Percentiles rank a stretch among this genome's conserved stretches.
phyloP scores from a whole-genome alignment of 2,888 invertebrate genomes.

The Spodoptera picta region DNA sequence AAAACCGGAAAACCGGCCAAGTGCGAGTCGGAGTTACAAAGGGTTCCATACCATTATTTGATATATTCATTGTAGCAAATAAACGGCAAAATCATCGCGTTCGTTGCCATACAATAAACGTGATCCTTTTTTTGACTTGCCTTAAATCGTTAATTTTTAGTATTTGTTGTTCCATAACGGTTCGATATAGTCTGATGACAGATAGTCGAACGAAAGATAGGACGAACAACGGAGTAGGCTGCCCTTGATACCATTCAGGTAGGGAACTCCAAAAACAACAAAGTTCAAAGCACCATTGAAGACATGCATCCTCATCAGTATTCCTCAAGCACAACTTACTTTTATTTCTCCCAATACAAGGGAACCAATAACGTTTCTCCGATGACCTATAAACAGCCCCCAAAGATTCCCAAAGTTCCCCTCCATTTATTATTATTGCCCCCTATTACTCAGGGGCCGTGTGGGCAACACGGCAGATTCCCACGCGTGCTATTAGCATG shows the following conservation, averaged over 20 bases:
- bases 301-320: constrained; percentile 46
- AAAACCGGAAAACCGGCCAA: neutral
- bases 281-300: neutral
- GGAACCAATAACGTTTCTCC: constrained; percentile 56
- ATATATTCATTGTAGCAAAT: too few relatives aligned
- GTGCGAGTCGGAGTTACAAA: neutral
- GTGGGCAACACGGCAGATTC: constrained; percentile 58
- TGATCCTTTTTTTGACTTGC: too few relatives aligned
- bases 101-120: too few relatives aligned
- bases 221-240: too few relatives aligned
- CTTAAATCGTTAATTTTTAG: too few relatives aligned
- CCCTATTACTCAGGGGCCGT: constrained; percentile 63
- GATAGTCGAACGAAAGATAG: too few relatives aligned
- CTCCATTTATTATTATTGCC: constrained; percentile 68
- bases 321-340: constrained; percentile 36
- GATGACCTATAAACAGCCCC: constrained; percentile 62
- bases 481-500: constrained; percentile 65
- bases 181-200: too few relatives aligned
- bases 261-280: too few relatives aligned
- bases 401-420: constrained; percentile 52
- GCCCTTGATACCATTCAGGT: too few relatives aligned
- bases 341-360: constrained; percentile 54
- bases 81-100: too few relatives aligned
- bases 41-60: too few relatives aligned
- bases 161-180: too few relatives aligned